These are phyloP conservation scores for Salticus scenicus DNA, from an alignment of 2,888 invertebrate species.

Conservation along the genomic window DNA sequence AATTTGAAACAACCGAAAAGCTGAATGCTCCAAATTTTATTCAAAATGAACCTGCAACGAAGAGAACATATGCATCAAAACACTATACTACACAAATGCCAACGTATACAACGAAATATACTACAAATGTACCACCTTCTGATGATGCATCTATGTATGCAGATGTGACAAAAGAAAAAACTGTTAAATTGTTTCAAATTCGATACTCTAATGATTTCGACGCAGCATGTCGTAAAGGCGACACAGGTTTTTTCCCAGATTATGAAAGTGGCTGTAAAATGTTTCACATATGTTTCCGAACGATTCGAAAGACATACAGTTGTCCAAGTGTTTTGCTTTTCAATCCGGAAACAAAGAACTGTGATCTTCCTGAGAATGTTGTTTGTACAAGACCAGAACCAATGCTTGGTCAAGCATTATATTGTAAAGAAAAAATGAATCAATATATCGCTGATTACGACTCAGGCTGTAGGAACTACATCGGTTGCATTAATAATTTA, in stretches of 20 bases:
- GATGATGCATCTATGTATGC: neutral
- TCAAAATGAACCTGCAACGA: slow-evolving; percentile 26
- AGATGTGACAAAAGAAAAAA: neutral
- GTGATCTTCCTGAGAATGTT: slow-evolving; percentile 71
- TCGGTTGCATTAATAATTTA: slow-evolving; percentile 60
- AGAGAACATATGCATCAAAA: slow-evolving; percentile 26
- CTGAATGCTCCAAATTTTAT: slow-evolving; percentile 43
- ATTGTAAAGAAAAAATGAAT: slow-evolving; percentile 51
- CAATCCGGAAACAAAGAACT: slow-evolving; percentile 70
- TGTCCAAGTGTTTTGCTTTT: slow-evolving; percentile 71
- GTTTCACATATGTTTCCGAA: slow-evolving; percentile 71
- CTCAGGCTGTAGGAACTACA: slow-evolving; percentile 60
- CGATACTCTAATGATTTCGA: slow-evolving; percentile 27
- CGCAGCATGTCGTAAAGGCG: slow-evolving; percentile 57
- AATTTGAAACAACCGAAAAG: slow-evolving; percentile 7
- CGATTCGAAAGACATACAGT: slow-evolving; percentile 66
- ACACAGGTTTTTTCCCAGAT: slow-evolving; percentile 71
- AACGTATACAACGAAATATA: neutral
- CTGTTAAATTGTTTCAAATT: neutral
- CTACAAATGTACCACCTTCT: neutral
- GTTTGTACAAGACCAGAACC: slow-evolving; percentile 56
- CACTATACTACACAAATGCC: slow-evolving; percentile 1
- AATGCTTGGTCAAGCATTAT: neutral
- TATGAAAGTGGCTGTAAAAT: slow-evolving; percentile 67
- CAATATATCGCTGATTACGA: slow-evolving; percentile 57